Base-by-base conservation (phyloP, 2,113 vertebrate genomes). In the Eclectus roratus region DNA sequence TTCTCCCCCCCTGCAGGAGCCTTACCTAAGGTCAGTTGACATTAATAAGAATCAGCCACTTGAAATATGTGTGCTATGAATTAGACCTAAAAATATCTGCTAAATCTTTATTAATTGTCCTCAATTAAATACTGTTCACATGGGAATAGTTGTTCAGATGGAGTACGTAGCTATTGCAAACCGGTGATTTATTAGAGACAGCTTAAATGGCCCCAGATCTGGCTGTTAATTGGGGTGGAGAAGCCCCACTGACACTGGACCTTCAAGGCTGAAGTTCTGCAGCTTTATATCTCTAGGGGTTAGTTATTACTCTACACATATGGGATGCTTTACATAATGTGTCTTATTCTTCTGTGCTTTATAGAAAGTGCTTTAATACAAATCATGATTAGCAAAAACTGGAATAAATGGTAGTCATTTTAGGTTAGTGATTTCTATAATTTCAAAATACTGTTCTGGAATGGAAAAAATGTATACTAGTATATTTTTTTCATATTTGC, bases 1-100 rank as follows among this genome's bases (percentile, higher is more conserved):
- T 55, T 56, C 0, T 2, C 9, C 11, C 1, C 5, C 14, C 23
- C 33, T 10, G 4, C 18, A 77, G 63, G 10, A 85, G 27, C n/a
- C 33, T 61, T 83, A 80, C 28, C 27, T 49, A 8, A 83, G 88
- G 17, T 60, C 9, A 55, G 4, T 33, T 56, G 33, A 49, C 5
- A 1, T 65, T 61, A 80, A 69, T n/a, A 89, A n/a, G 53, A 65
- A 65, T 70, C 33, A 61, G 29, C 69, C 12, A 21, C 53, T 92
- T 86, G n/a, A 83, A 85, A 52, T 33, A 9, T 17, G 3, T 68
- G n/a, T 80, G 9, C 33, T 82, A 24, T 46, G 44, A 76, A 35
- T 83, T 72, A 73, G 49, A 8, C 56, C 64, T 80, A 81, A 74
- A 80, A 89, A 53, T 73, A 78, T 31, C 28, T 78, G 23, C 39